Base-by-base conservation (phyloP, 2,888 invertebrate species). In the Andrena flavipes region DNA sequence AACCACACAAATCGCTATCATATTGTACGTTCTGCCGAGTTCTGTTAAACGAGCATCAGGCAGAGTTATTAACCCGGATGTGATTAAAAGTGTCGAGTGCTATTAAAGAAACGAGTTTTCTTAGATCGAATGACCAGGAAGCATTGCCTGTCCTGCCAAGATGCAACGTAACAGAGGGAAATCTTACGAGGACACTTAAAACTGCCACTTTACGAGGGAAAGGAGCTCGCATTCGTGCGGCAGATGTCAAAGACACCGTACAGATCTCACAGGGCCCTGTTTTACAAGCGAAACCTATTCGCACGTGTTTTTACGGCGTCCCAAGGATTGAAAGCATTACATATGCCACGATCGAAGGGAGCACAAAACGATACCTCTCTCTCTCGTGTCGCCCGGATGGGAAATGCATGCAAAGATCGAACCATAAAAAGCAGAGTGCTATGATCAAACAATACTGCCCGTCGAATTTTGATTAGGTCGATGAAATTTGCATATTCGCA, bases 171-270 rank as follows among this genome's bases (percentile, higher is more conserved):
- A 78, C 76, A 33, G 65, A 64, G 49, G 69, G 78, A 67, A 56
- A 26, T 71, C 80, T 72, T 78, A n/a, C 67, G 71, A 20, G 78
- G 1, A 30, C 30, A 23, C 29, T 49, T 65, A 49, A 64, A 76
- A 70, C 77, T n/a, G 69, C 30, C 62, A 67, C 49, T 80, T 80
- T 77, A 67, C 77, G 71, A 62, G 35, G 30, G 23, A 48, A 71
- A 71, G 78, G 67, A 76, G 56, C 77, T 51, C 4, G 76, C 49
- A 70, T 70, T 76, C 59, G 29, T 2, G 54, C 64, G 51, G 42
- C 54, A 48, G 35, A 75, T 64, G 51, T 76, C 76, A 69, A 73
- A 73, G 60, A 6, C 20, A 49, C 33, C 26, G 13, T 72, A 13
- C 29, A 5, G 23, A 35, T 63, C 81, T 23, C 71, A 4, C 10